Conservation (phyloP, 2,888 invertebrate genomes). For the Cheilosia scutellata region DNA sequence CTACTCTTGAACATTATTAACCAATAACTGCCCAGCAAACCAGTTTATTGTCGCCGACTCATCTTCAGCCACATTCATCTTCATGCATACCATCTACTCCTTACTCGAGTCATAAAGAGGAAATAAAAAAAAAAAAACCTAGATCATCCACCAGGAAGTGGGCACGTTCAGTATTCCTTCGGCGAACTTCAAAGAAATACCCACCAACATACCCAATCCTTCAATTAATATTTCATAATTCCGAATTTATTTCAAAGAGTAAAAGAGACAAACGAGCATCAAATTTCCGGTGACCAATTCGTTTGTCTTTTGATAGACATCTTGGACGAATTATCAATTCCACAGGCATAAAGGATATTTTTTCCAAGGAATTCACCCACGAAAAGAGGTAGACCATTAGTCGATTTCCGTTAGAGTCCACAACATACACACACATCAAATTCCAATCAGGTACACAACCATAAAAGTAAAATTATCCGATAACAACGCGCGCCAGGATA, state of each 20-base stretch:
- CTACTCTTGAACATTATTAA: too few relatives aligned
- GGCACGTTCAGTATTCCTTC: conserved; percentile 17
- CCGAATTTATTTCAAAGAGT: not conserved
- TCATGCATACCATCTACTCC: not conserved
- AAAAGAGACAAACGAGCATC: not conserved
- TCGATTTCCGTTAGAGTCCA: conserved; percentile 53
- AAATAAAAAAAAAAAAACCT: not conserved
- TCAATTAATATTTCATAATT: conserved; percentile 54
- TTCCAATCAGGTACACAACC: conserved; percentile 25
- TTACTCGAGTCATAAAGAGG: not conserved
- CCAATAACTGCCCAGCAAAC: too few relatives aligned
- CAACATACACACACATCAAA: not conserved
- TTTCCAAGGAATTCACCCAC: conserved; percentile 30
- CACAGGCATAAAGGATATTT: conserved; percentile 51
- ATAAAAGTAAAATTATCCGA: conserved; percentile 5
- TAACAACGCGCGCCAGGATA: conserved; percentile 23
- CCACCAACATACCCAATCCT: not conserved
- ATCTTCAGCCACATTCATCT: not conserved
- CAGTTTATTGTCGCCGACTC: too few relatives aligned
- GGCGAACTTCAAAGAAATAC: conserved; percentile 57
- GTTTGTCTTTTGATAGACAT: conserved; percentile 16
- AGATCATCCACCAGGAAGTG: conserved; percentile 50
- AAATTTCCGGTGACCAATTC: conserved; percentile 60
- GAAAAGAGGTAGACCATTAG: not conserved
- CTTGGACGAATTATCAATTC: conserved; percentile 57